Evolutionary conservation across 2,113 vertebrate genomes (phyloP).

Genomic region (Gopherus evgoodei): DNA sequence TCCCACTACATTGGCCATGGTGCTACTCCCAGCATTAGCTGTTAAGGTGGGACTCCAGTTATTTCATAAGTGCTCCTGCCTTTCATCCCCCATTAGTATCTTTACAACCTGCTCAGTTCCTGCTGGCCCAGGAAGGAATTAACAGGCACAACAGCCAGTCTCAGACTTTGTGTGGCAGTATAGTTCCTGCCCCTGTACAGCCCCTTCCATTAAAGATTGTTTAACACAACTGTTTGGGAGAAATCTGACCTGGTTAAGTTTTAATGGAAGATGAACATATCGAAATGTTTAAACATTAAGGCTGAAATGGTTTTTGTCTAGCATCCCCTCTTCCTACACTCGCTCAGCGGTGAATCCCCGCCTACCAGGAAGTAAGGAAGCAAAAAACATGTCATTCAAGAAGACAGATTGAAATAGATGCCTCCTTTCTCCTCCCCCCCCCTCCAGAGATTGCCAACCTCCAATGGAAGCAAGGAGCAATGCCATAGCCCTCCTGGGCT

Average conservation of each 20-base stretch:
- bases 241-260: no score
- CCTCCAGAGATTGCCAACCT: no score
- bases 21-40: no score
- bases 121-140: neutral
- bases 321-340: neutral
- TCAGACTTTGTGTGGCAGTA: neutral
- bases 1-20: no score
- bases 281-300: no score
- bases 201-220: neutral
- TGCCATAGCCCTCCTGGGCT: rapidly evolving
- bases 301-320: rapidly evolving
- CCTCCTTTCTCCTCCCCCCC: no score
- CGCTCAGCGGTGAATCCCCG: neutral
- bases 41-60: no score
- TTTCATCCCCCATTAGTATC: neutral
- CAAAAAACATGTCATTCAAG: neutral
- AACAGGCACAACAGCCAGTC: neutral
- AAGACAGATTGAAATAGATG: neutral
- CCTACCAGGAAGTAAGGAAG: neutral
- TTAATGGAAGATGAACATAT: no score
- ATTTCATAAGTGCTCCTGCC: no score
- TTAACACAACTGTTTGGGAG: neutral
- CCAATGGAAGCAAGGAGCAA: neutral
- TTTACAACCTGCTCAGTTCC: neutral
- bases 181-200: neutral